Percentiles rank a stretch among this genome's conserved stretches.
These are phyloP conservation scores for Betta splendens DNA, from an alignment of 2,797 vertebrate genomes.

Conservation along the genomic window DNA sequence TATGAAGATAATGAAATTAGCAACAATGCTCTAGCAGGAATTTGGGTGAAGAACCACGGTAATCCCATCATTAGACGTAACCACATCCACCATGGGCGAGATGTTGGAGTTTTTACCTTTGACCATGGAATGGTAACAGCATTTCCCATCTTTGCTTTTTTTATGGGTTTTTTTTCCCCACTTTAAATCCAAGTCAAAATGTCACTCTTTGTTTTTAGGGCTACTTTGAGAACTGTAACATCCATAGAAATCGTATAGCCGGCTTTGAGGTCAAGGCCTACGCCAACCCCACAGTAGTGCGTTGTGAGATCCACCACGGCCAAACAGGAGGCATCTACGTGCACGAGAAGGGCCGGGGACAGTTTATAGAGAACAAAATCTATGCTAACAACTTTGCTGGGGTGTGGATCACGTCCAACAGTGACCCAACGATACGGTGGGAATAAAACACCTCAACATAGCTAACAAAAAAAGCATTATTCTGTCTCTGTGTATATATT, in stretches of 20 bases:
- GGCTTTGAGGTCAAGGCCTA: conserved; percentile 99
- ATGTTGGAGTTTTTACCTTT: conserved; percentile 98
- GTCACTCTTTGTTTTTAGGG: conserved; percentile 78
- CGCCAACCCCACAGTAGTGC: conserved; percentile 97
- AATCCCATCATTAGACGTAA: conserved; percentile 99
- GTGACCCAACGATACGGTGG: conserved; percentile 99
- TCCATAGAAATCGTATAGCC: conserved; percentile 98
- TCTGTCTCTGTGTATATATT: neutral
- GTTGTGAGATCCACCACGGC: conserved; percentile 98
- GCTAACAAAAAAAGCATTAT: neutral
- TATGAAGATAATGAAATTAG: conserved; percentile 99
- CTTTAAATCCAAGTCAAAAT: neutral
- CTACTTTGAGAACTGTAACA: conserved; percentile 99
- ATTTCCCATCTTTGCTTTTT: rapidly evolving
- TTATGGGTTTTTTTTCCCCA: no score
- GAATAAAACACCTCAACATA: neutral
- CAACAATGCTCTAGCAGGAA: conserved; percentile 98
- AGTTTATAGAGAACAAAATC: conserved; percentile 99
- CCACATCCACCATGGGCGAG: conserved; percentile 98
- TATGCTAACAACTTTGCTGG: conserved; percentile 99
- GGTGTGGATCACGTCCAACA: conserved; percentile 99
- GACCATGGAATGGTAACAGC: conserved; percentile 98
- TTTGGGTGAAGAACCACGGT: conserved; percentile 99
- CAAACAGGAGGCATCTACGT: conserved; percentile 99
- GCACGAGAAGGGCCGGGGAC: conserved; percentile 98